phyloP scores from a whole-genome alignment of 2,888 invertebrate genomes.

The Chelonus formosanus region DNA sequence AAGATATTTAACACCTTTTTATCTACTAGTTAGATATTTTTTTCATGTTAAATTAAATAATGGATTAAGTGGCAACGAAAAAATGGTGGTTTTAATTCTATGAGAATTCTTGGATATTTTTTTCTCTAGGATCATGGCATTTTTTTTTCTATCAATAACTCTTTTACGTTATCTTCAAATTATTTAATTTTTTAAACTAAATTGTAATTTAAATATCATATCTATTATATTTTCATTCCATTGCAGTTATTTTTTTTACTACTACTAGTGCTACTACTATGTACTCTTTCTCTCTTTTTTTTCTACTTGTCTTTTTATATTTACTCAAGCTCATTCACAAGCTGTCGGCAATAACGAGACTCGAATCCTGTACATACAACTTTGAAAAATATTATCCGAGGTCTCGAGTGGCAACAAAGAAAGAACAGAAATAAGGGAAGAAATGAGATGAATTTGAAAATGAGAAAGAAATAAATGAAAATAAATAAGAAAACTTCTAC shows the following conservation, averaged over 20 bases:
- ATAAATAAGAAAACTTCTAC: background rate
- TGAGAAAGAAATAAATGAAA: slow-evolving; percentile 3
- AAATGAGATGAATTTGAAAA: background rate
- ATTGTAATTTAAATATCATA: too few relatives aligned
- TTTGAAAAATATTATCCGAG: slow-evolving; percentile 43
- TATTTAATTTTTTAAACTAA: too few relatives aligned
- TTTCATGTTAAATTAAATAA: too few relatives aligned
- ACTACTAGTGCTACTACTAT: background rate
- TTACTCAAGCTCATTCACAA: slow-evolving; percentile 22
- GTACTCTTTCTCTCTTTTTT: background rate
- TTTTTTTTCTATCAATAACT: background rate
- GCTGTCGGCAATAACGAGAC: slow-evolving; percentile 46
- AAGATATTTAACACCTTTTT: too few relatives aligned
- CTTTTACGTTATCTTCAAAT: too few relatives aligned
- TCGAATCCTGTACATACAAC: slow-evolving; percentile 43
- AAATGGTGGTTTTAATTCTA: too few relatives aligned
- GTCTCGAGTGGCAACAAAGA: slow-evolving; percentile 29
- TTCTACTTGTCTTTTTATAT: slow-evolving; percentile 3
- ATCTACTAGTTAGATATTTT: too few relatives aligned
- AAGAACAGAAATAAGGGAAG: slow-evolving; percentile 4
- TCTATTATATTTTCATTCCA: background rate
- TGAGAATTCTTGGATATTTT: background rate
- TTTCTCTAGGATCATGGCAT: background rate
- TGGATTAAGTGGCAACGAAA: too few relatives aligned
- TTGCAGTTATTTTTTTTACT: background rate